Evolutionary conservation across 2,888 invertebrate species (phyloP), one percentile per base, ranked within the genome.

Genomic region (Watsonalla binaria): DNA sequence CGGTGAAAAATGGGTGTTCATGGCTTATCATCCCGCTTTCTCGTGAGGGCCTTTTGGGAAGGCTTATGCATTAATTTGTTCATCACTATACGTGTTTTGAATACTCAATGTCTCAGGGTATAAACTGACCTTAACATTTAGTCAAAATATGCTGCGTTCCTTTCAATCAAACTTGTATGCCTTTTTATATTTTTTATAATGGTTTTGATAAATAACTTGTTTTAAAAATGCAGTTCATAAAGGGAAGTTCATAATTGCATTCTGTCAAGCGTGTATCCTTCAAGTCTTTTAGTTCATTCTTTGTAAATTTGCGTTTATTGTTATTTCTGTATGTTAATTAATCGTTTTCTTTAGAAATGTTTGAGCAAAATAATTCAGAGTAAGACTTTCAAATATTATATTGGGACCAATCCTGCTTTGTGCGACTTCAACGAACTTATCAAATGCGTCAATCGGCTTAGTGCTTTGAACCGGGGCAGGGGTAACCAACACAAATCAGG

Each of bases 191-290:
- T 51, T 55, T 52, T 56, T 49, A 61, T 55, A 47, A 47, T 46
- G 15, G 46, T 45, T 50, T 45, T 47, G 52, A 55, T 57, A 53
- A 57, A 59, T 56, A 50, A 52, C 45, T 39, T 35, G 54, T 47
- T 47, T 52, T 57, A 42, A 59, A 57, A 53, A 47, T 61, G 63
- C 45, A 50, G 42, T 42, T 42, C 6, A 11, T 42, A 42, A 42
- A 42, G 42, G 42, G 56, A 57, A 54, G 57, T 57, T 60, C 45
- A 57, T 53, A 46, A 55, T 53, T 54, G 56, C 37, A 46, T 51
- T 62, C 55, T 59, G 53, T 57, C 54, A 62, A 59, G 57, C 63
- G 55, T 55, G 50, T 61, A 53, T 63, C 63, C 65, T 62, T 57
- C 51, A 46, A 45, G 51, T 52, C 47, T 56, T 53, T 46, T 24